Evolutionary conservation across 2,113 vertebrate genomes (phyloP).

Genomic region (Prionailurus bengalensis): DNA sequence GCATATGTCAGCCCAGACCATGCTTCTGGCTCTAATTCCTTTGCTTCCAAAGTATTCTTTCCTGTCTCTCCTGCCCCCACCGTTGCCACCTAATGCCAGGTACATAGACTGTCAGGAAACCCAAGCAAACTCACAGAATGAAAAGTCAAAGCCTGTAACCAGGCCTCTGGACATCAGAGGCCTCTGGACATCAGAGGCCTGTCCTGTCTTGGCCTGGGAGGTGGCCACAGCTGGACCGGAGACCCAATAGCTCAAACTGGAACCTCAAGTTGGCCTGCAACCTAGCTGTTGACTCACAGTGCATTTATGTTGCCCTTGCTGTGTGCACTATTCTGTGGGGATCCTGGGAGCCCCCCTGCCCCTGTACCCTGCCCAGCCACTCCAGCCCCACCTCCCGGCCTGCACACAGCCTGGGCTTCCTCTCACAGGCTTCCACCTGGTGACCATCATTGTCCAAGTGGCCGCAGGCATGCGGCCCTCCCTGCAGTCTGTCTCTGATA

Average conservation of each 20-base stretch:
- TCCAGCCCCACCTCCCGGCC: not conserved
- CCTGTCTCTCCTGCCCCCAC: not conserved
- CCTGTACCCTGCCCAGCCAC: no score
- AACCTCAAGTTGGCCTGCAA: not conserved
- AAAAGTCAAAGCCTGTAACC: not conserved
- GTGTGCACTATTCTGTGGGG: rapidly evolving
- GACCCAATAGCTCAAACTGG: not conserved
- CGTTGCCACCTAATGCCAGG: not conserved
- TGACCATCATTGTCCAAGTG: conserved; percentile 89
- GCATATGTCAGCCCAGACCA: not conserved
- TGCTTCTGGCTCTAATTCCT: not conserved
- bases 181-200: not conserved
- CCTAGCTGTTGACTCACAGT: not conserved
- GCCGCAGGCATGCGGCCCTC: conserved; percentile 89
- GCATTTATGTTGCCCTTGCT: not conserved
- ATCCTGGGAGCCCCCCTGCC: not conserved
- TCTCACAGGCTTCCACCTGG: conserved; percentile 89
- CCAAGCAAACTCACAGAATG: not conserved
- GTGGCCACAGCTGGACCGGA: not conserved
- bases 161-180: not conserved
- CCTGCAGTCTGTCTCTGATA: conserved; percentile 86
- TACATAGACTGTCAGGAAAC: not conserved
- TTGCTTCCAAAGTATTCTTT: not conserved
- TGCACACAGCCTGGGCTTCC: not conserved
- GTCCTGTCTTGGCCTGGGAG: not conserved